phyloP scores from a whole-genome alignment of 2,888 invertebrate species.

The Schrankia costaestrigalis region DNA sequence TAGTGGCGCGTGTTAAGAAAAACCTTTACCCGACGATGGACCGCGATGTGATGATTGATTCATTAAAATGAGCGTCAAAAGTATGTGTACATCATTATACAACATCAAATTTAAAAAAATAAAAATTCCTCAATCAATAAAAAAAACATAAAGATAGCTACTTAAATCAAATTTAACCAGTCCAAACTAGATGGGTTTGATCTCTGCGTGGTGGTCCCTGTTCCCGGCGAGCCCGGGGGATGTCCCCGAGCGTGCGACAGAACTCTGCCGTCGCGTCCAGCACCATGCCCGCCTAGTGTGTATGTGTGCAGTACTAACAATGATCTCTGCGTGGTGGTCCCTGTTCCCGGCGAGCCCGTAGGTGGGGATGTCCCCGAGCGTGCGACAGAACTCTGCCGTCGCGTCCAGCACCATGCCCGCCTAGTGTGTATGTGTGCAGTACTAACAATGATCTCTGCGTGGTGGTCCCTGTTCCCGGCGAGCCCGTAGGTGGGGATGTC shows the following conservation, averaged over 20 bases:
- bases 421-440: too few relatives aligned
- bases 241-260: conserved; percentile 96
- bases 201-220: conserved; percentile 87
- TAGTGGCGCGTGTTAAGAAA: too few relatives aligned
- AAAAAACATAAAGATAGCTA: too few relatives aligned
- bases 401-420: conserved; percentile 90
- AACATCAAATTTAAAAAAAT: too few relatives aligned
- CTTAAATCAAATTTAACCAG: too few relatives aligned
- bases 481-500: conserved; percentile 96
- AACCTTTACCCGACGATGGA: too few relatives aligned
- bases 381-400: conserved; percentile 98
- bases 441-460: conserved; percentile 82
- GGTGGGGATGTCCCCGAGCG: conserved; percentile 96
- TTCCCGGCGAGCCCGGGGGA: conserved; percentile 95
- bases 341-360: conserved; percentile 94
- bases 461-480: conserved; percentile 93
- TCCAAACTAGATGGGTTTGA: too few relatives aligned
- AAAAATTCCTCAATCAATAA: too few relatives aligned
- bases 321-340: conserved; percentile 85
- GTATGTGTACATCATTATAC: too few relatives aligned
- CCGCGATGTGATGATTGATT: too few relatives aligned
- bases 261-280: conserved; percentile 98
- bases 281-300: conserved; percentile 83
- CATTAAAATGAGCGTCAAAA: too few relatives aligned
- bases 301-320: too few relatives aligned